Evolutionary conservation across 2,888 invertebrate species (phyloP).

Genomic region (Neoascia interrupta): DNA sequence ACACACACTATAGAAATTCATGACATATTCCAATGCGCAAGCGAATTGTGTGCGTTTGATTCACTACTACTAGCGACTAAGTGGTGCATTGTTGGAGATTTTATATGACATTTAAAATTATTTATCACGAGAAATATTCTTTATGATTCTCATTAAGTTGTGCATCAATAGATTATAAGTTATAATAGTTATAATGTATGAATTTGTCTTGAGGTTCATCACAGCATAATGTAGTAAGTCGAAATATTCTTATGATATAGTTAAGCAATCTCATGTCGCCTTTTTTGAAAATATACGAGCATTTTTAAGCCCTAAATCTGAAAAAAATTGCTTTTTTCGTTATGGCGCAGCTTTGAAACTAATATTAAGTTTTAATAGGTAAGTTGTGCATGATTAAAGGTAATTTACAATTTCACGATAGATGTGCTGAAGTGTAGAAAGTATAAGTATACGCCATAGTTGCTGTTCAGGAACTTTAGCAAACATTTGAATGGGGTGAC

Average conservation of each 20-base stretch:
- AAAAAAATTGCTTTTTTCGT: too few species aligned
- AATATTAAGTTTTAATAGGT: too few species aligned
- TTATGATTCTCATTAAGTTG: slow-evolving; percentile 42
- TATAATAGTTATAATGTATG: not conserved
- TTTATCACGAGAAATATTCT: slow-evolving; percentile 33
- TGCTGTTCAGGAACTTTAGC: too few species aligned
- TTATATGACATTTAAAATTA: slow-evolving; percentile 43
- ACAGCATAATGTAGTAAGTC: slow-evolving; percentile 34
- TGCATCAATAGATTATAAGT: too few species aligned
- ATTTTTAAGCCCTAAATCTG: too few species aligned
- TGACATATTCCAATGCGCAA: slow-evolving; percentile 46
- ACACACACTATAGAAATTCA: slow-evolving; percentile 51
- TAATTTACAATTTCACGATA: too few species aligned
- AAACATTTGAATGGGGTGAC: too few species aligned
- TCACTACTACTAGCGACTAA: slow-evolving; percentile 5
- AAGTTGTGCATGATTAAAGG: too few species aligned
- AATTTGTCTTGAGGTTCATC: slow-evolving; percentile 16
- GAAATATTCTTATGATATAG: slow-evolving; percentile 59
- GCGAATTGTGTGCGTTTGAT: slow-evolving; percentile 34
- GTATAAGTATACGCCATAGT: too few species aligned
- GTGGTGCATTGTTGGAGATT: slow-evolving; percentile 32
- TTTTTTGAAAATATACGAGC: slow-evolving; percentile 44
- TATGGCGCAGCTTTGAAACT: too few species aligned
- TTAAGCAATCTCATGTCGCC: slow-evolving; percentile 58
- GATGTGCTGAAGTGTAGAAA: too few species aligned